Conservation (phyloP, 2,888 invertebrate species). For the Megastigmus dorsalis region DNA sequence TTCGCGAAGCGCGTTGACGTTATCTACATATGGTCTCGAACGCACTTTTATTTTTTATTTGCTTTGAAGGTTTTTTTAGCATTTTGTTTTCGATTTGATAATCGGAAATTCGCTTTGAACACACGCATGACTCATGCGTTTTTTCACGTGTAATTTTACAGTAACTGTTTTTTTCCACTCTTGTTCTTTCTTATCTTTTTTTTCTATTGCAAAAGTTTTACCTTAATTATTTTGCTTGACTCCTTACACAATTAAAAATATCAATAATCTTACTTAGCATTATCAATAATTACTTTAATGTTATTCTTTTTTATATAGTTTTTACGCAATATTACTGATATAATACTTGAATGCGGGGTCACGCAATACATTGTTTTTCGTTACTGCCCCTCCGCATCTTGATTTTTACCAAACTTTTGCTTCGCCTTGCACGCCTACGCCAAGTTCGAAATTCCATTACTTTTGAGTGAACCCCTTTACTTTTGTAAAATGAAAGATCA, state of each 20-base stretch:
- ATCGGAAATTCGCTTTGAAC: constrained; percentile 48
- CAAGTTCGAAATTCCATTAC: constrained; percentile 19
- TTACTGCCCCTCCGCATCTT: constrained; percentile 24
- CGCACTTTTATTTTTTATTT: constrained; percentile 50
- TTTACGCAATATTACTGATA: constrained; percentile 71
- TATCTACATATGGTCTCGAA: constrained; percentile 40
- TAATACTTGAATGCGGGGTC: constrained; percentile 72
- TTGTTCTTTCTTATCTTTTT: constrained; percentile 54
- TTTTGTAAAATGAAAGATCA: constrained; percentile 18
- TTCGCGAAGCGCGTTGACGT: constrained; percentile 32
- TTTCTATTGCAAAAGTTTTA: constrained; percentile 68
- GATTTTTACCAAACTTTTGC: constrained; percentile 22
- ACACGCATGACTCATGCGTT: constrained; percentile 54
- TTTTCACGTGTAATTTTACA: constrained; percentile 57
- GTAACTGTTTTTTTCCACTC: constrained; percentile 43
- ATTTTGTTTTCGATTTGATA: constrained; percentile 55
- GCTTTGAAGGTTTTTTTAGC: constrained; percentile 47
- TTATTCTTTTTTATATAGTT: constrained; percentile 67
- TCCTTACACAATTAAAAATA: constrained; percentile 71
- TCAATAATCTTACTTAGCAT: constrained; percentile 72
- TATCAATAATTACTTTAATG: constrained; percentile 70
- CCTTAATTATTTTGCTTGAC: constrained; percentile 64
- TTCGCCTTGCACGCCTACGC: constrained; percentile 21
- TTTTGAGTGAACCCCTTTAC: constrained; percentile 13
- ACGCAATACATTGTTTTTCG: constrained; percentile 65